Percentiles rank a stretch among this genome's conserved stretches.
These are phyloP conservation scores for Heliocidaris erythrogramma DNA, from an alignment of 35 echinoderm and acorn worm genomes.

Conservation along the genomic window DNA sequence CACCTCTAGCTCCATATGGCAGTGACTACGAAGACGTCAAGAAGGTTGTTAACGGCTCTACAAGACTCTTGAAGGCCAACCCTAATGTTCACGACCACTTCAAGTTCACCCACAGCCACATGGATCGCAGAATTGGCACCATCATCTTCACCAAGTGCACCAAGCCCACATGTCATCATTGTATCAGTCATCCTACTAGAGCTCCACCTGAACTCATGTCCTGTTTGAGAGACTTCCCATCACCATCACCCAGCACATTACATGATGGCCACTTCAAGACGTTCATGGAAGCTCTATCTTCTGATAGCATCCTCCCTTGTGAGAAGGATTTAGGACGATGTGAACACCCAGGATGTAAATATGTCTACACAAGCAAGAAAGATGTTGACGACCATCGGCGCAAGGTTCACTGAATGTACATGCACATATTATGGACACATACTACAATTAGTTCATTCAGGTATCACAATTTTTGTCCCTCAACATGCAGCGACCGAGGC, in stretches of 20 bases:
- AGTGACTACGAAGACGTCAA: conserved; percentile 3
- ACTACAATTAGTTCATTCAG: too few relatives aligned
- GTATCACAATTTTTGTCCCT: too few relatives aligned
- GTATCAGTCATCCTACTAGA: conserved; percentile 17
- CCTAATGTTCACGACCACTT: not conserved
- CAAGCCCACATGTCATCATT: conserved; percentile 39
- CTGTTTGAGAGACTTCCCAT: conserved; percentile 31
- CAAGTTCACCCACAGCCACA: not conserved
- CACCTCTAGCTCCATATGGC: not conserved
- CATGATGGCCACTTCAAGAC: conserved; percentile 37
- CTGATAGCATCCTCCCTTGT: not conserved
- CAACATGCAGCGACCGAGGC: too few relatives aligned
- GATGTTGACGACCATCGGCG: too few relatives aligned
- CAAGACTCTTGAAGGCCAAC: conserved; percentile 21
- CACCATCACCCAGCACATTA: not conserved
- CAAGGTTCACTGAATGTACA: too few relatives aligned
- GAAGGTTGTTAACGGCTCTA: not conserved
- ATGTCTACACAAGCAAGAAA: conserved; percentile 39
- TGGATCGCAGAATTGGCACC: conserved; percentile 40
- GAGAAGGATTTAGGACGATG: conserved; percentile 34
- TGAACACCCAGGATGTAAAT: not conserved
- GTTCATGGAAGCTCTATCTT: conserved; percentile 21
- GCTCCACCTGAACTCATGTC: not conserved
- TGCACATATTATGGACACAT: too few relatives aligned
- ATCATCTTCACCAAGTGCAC: conserved; percentile 44